A percentile compares a stretch with the other conserved stretches of the same genome.
Evolutionary conservation across 2,888 invertebrate genomes (phyloP).

Genomic region (Allolobophora icterica): DNA sequence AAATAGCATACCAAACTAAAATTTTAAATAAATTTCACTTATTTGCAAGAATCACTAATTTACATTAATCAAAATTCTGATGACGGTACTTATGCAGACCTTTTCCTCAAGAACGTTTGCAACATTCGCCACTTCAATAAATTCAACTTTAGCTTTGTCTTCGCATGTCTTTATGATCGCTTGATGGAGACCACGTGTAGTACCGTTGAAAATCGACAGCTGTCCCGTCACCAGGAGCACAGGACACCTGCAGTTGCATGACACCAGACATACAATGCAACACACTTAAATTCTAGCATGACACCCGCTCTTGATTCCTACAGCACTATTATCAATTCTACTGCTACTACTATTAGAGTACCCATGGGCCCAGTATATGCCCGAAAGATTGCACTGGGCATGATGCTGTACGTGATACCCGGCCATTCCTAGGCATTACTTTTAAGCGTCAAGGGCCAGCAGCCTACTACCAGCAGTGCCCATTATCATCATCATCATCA

Average conservation of each 20-base stretch:
- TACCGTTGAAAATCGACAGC: constrained; percentile 72
- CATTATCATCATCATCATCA: too few species aligned
- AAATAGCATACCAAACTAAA: background rate
- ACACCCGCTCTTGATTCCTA: background rate
- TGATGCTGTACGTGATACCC: too few species aligned
- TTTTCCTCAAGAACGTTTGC: constrained; percentile 85
- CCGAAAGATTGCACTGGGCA: too few species aligned
- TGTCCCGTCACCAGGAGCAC: constrained; percentile 76
- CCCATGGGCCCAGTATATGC: too few species aligned
- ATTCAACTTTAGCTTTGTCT: constrained; percentile 81
- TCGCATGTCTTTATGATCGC: constrained; percentile 54
- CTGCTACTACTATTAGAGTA: background rate
- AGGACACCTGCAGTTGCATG: constrained; percentile 53
- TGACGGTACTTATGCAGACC: constrained; percentile 66
- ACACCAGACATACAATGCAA: background rate
- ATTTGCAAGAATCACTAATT: background rate
- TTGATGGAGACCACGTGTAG: constrained; percentile 71
- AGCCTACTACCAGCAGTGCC: too few species aligned
- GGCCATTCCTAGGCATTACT: too few species aligned
- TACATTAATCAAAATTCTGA: background rate
- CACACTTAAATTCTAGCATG: background rate
- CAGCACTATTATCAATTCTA: background rate
- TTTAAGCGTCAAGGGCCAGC: too few species aligned
- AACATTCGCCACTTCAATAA: constrained; percentile 82
- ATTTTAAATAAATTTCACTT: background rate